Evolutionary conservation across 2,888 invertebrate species (phyloP).

Genomic region (Dolichomitus sp.): DNA sequence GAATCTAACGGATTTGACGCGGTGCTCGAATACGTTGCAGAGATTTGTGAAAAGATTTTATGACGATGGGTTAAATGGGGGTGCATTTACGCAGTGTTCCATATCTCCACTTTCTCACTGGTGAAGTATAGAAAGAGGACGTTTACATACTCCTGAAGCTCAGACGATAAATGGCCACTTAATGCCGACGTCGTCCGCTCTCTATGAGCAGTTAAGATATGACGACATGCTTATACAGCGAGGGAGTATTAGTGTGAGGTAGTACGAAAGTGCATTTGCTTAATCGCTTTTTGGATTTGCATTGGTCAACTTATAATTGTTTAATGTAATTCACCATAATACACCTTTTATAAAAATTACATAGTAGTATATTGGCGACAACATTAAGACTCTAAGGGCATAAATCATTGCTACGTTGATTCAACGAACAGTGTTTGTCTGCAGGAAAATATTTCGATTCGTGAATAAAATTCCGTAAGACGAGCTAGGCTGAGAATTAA

Average conservation of each 20-base stretch:
- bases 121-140: conserved; percentile 51
- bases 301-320: conserved; percentile 42
- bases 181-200: conserved; percentile 69
- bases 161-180: conserved; percentile 71
- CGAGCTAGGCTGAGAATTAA: no score
- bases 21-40: conserved; percentile 34
- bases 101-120: conserved; percentile 25
- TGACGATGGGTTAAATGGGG: conserved; percentile 32
- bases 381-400: background rate
- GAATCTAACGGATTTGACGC: background rate
- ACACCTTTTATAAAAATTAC: conserved; percentile 61
- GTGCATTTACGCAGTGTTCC: conserved; percentile 28
- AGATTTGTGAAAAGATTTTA: conserved; percentile 40
- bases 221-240: conserved; percentile 74
- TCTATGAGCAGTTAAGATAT: conserved; percentile 74
- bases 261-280: conserved; percentile 58
- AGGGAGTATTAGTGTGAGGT: conserved; percentile 62
- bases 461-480: no score
- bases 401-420: no score
- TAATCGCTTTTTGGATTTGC: conserved; percentile 62
- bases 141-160: conserved; percentile 53
- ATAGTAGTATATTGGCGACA: conserved; percentile 4
- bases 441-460: no score
- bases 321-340: conserved; percentile 53
- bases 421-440: no score